Evolutionary conservation across 1,140 invertebrate genomes (phyloP).

Genomic region (Brachionus asplanchnoidis): DNA sequence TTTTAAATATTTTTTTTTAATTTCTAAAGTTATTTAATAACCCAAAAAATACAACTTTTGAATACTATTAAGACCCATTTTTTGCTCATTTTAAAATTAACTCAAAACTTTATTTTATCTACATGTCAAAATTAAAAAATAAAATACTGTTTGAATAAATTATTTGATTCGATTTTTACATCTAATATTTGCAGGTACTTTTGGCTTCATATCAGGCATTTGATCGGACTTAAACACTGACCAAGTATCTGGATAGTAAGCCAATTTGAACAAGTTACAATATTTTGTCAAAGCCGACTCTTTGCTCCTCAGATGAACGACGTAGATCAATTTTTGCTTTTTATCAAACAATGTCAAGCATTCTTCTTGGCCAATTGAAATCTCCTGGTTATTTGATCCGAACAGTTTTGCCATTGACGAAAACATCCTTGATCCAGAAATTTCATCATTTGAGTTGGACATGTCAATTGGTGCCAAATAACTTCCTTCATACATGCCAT

Average conservation of each 20-base stretch:
- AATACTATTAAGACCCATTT: no score
- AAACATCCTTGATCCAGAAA: background rate
- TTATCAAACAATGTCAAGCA: conserved; percentile 30
- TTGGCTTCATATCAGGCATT: conserved; percentile 14
- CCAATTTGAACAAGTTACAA: background rate
- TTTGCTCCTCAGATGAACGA: background rate
- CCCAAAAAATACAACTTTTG: no score
- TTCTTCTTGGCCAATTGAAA: conserved; percentile 27
- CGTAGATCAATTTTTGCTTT: background rate
- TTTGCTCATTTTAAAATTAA: background rate
- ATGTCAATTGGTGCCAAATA: background rate
- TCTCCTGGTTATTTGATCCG: background rate
- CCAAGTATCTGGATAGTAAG: background rate
- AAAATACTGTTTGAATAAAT: background rate
- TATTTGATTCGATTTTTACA: background rate
- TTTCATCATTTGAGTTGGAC: background rate
- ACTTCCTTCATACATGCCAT: background rate
- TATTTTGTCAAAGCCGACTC: conserved; percentile 18
- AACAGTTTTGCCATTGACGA: background rate
- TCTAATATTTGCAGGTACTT: background rate
- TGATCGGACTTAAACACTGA: conserved; percentile 22
- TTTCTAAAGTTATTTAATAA: no score
- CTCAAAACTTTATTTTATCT: background rate
- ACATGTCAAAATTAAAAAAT: background rate
- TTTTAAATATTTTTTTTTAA: no score